phyloP scores from a whole-genome alignment of 1,140 invertebrate genomes.

The Nebria ingens region DNA sequence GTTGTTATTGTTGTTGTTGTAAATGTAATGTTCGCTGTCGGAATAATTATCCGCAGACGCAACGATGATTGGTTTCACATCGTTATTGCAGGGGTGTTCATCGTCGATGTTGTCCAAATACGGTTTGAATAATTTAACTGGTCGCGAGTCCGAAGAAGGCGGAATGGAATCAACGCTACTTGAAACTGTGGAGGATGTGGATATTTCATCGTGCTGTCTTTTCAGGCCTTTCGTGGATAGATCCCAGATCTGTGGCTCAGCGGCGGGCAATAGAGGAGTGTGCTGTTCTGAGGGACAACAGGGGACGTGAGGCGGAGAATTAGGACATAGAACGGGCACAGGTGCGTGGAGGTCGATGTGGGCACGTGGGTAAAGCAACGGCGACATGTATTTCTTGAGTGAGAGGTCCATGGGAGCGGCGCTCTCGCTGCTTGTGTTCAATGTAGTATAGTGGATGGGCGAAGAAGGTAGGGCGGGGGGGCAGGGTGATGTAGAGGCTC shows the following conservation, averaged over 20 bases:
- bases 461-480: slow-evolving; percentile 17
- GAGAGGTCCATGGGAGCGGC: slow-evolving; percentile 32
- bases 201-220: slow-evolving; percentile 20
- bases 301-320: slow-evolving; percentile 35
- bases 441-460: slow-evolving; percentile 24
- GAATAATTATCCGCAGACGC: slow-evolving; percentile 15
- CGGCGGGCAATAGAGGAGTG: slow-evolving; percentile 16
- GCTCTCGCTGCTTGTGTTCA: slow-evolving; percentile 16
- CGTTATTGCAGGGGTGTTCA: slow-evolving; percentile 23
- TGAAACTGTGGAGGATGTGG: slow-evolving; percentile 17
- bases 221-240: slow-evolving; percentile 35
- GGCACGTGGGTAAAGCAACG: slow-evolving; percentile 31
- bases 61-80: slow-evolving; percentile 8
- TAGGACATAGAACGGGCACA: slow-evolving; percentile 27
- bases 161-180: slow-evolving; percentile 19
- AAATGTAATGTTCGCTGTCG: slow-evolving; percentile 19
- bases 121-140: slow-evolving; percentile 57
- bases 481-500: slow-evolving; percentile 17
- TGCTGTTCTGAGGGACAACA: slow-evolving; percentile 26
- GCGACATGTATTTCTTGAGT: slow-evolving; percentile 34
- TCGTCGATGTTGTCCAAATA: slow-evolving; percentile 49
- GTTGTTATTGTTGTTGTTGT: slow-evolving; percentile 26
- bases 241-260: slow-evolving; percentile 37
- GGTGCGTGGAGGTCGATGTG: slow-evolving; percentile 34
- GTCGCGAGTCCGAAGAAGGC: slow-evolving; percentile 25